Base-by-base conservation (phyloP, 2,888 invertebrate species). In the Coelinius sp. region DNA sequence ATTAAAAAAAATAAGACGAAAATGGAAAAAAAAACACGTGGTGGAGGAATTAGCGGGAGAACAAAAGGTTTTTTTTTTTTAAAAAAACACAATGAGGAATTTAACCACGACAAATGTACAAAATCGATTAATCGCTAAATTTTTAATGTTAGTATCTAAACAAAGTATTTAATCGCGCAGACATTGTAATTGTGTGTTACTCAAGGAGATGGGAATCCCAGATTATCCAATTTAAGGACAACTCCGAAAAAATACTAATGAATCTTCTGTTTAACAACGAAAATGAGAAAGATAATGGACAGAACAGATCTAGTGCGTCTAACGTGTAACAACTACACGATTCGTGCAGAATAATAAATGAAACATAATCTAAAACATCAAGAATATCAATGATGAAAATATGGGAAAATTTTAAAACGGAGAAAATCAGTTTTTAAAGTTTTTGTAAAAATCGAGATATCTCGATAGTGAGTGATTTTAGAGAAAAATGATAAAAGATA, bases 61-160 rank as follows among this genome's bases (percentile, higher is more conserved):
- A 68, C 56, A 63, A 75, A 71, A 72, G 46, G 68, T 74, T 41
- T 41, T n/a, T 41, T 10, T 41, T 41, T 74, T n/a, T n/a, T n/a
- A n/a, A 71, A 74, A 64, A 68, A 70, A 76, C 71, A 71, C n/a
- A 76, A 74, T 72, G 75, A 78, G 77, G 75, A 81, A 79, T 59
- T 59, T 59, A 59, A 83, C 80, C 82, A 82, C 80, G 81, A 83
- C 81, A 80, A 86, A 87, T 86, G 86, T 87, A 87, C 86, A 86
- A 86, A 85, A 81, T 83, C 82, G 80, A 82, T 79, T 85, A 84
- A 85, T 82, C 76, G 78, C 82, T 84, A 83, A 84, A 84, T 83
- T 79, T 74, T 83, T 83, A 84, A 85, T 84, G 83, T 85, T 85
- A 85, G 84, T 85, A 81, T 83, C 83, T 85, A 84, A 69, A 53